A percentile compares a stretch with the other conserved stretches of the same genome.
Evolutionary conservation across 2,797 vertebrate genomes (phyloP).

Genomic region (Spinus pinus): DNA sequence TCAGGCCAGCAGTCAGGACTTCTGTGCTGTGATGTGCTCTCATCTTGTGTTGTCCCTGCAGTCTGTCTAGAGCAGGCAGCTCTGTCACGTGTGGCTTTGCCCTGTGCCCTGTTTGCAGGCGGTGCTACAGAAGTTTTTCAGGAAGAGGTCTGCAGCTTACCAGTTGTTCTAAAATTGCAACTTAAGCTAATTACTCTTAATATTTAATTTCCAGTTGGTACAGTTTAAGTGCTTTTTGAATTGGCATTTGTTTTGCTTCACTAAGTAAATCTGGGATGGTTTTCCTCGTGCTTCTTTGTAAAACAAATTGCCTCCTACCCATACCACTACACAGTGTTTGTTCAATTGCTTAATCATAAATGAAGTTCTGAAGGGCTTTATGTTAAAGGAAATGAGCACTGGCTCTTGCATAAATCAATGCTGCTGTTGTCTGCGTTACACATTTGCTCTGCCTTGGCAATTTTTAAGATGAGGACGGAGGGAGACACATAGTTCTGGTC

Average conservation of each 20-base stretch:
- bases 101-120: rapidly evolving
- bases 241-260: constrained; percentile 25
- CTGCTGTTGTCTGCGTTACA: neutral
- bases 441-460: neutral
- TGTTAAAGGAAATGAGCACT: neutral
- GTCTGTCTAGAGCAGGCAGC: neutral
- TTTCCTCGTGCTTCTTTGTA: neutral
- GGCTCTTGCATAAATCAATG: neutral
- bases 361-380: constrained; percentile 16
- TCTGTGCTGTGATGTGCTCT: neutral
- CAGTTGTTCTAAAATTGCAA: neutral
- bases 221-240: neutral
- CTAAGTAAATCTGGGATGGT: neutral
- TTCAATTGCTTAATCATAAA: constrained; percentile 16
- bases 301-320: constrained; percentile 44
- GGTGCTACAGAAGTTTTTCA: rapidly evolving
- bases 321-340: neutral
- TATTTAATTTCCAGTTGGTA: constrained; percentile 9
- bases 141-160: neutral
- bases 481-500: neutral
- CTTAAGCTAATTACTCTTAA: neutral
- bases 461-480: neutral
- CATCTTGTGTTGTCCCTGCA: neutral
- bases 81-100: rapidly evolving
- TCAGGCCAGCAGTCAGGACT: neutral